phyloP scores from a whole-genome alignment of 2,888 invertebrate species.

The Mesorhabditis spiculigera region DNA sequence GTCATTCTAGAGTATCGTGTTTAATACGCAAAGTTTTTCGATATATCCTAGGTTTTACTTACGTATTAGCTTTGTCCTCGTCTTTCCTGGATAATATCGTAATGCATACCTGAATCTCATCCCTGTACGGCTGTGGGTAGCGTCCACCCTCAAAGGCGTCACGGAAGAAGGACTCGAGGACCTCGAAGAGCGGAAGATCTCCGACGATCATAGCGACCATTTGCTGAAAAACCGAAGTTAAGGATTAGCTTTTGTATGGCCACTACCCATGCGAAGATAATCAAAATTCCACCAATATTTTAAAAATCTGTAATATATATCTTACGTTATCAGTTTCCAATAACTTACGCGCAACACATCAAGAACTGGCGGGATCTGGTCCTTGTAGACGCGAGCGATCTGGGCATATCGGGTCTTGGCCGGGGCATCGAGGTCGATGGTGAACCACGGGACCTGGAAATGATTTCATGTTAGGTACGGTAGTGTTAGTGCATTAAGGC shows the following conservation, averaged over 20 bases:
- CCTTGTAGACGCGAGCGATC: conserved; percentile 31
- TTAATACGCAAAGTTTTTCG: background rate
- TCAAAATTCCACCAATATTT: background rate
- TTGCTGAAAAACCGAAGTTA: conserved; percentile 1
- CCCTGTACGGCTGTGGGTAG: conserved; percentile 40
- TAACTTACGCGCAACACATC: conserved; percentile 29
- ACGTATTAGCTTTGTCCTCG: too few relatives aligned
- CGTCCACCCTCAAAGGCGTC: conserved; percentile 31
- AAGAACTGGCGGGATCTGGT: conserved; percentile 42
- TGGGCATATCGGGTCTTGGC: conserved; percentile 36
- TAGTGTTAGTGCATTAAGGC: too few relatives aligned
- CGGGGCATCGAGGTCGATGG: conserved; percentile 42
- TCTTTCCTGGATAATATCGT: too few relatives aligned
- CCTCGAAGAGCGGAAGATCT: conserved; percentile 28
- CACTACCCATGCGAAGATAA: too few relatives aligned
- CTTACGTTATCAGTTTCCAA: too few relatives aligned
- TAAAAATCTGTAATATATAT: background rate
- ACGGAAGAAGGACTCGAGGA: conserved; percentile 34
- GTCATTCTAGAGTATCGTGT: background rate
- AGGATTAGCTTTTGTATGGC: too few relatives aligned
- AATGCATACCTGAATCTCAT: conserved; percentile 33
- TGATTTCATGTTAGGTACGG: too few relatives aligned
- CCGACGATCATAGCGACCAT: conserved; percentile 10
- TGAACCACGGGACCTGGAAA: conserved; percentile 43
- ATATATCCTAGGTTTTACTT: background rate